Base-by-base conservation (phyloP, 92 coral and sea anemone species). In the Meandrina meandrites region DNA sequence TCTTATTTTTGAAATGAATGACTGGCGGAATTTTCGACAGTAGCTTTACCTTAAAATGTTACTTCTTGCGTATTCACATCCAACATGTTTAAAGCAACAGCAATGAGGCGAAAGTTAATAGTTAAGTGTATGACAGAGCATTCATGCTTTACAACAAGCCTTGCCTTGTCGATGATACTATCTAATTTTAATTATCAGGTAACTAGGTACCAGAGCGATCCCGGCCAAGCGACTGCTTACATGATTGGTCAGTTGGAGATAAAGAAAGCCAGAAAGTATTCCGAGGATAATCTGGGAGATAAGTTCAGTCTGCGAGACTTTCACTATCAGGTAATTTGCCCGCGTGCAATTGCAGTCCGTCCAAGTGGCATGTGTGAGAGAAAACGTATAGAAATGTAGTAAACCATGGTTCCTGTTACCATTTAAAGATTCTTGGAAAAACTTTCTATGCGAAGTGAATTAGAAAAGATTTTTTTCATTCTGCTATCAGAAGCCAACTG, bases 171-270 rank as follows among this genome's bases (percentile, higher is more conserved):
- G 37, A 34, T 71, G 4, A 69, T 34, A 5, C 8, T 14, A 9
- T 36, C 48, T 37, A 36, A 6, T 35, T 57, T 34, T 3, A 35
- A 35, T 27, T 51, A 17, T 80, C 72, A 80, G 84, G 84, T 94
- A 13, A 92, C 98, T 1, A 91, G 98, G 24, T 94, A 94, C 83
- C 98, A 92, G 62, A 92, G 95, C 83, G 86, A 77, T 72, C 95
- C 93, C 22, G 98, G 98, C 17, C 98, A 94, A 50, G 98, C 98
- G 18, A 92, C 94, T 2, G 94, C 98, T 36, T 94, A 94, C 85
- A 94, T 93, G 91, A 92, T 94, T 56, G 98, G 98, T 14, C 98
- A 89, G 66, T 69, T 94, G 36, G 91, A 81, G 77, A 88, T 94
- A 47, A 86, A 81, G 69, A 78, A 91, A 84, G 79, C 91, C 6